Evolutionary conservation across 2,113 vertebrate species (phyloP).

Genomic region (Cyprichromis sp.): DNA sequence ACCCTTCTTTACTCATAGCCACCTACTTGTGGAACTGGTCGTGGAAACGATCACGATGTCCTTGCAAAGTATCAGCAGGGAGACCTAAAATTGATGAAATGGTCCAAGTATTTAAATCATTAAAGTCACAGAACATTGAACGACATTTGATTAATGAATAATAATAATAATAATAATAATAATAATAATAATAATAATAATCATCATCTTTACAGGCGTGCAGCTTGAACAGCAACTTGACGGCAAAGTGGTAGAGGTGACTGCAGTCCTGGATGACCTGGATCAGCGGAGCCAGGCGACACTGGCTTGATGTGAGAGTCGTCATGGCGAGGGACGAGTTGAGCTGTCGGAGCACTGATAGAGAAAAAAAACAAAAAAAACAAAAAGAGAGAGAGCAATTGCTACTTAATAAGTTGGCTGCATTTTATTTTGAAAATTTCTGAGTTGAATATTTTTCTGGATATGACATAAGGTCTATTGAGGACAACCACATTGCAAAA

Average conservation of each 20-base stretch:
- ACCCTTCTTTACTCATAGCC: not conserved
- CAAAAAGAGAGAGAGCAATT: not conserved
- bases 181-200: too few species aligned
- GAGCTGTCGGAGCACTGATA: constrained; percentile 87
- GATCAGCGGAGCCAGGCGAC: constrained; percentile 91
- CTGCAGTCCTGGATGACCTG: constrained; percentile 97
- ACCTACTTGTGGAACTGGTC: constrained; percentile 94
- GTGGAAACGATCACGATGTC: constrained; percentile 92
- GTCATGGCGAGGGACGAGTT: constrained; percentile 91
- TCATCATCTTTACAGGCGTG: constrained; percentile 82
- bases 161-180: not conserved
- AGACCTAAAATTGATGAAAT: constrained; percentile 75
- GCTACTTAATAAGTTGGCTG: not conserved
- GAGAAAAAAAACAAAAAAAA: rapidly evolving
- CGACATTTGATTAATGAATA: not conserved
- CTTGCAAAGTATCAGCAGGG: constrained; percentile 87
- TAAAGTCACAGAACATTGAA: not conserved
- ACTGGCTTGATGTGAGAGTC: constrained; percentile 90
- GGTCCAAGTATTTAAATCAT: not conserved
- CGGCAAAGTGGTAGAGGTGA: constrained; percentile 93
- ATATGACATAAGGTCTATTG: not conserved
- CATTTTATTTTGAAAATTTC: not conserved
- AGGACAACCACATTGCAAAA: not conserved
- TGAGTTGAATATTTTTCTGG: not conserved
- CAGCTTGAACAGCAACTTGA: constrained; percentile 94